Evolutionary conservation across 2,888 invertebrate species (phyloP).

Genomic region (Lutraria lutraria): DNA sequence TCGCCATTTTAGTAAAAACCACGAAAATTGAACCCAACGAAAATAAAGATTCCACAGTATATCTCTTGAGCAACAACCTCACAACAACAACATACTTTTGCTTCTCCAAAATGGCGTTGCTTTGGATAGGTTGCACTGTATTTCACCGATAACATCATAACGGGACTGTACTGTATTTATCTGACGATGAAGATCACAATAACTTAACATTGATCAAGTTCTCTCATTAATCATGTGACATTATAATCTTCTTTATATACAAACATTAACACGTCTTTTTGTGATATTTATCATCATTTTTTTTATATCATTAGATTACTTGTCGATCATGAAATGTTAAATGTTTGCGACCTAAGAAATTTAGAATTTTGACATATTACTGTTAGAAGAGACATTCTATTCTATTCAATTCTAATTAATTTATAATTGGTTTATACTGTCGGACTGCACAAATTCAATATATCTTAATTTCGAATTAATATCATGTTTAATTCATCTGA

Average conservation of each 20-base stretch:
- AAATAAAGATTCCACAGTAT: too few relatives aligned
- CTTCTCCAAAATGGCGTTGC: too few relatives aligned
- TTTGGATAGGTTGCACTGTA: too few relatives aligned
- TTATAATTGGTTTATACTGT: neutral
- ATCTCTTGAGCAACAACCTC: too few relatives aligned
- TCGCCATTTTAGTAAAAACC: too few relatives aligned
- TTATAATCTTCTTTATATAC: neutral
- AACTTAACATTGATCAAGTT: neutral
- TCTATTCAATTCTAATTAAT: too few relatives aligned
- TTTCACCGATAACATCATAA: too few relatives aligned
- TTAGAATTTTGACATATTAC: neutral
- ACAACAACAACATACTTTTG: too few relatives aligned
- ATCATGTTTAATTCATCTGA: neutral
- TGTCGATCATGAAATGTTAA: neutral
- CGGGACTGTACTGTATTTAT: too few relatives aligned
- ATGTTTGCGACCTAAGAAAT: constrained; percentile 1
- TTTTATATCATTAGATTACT: neutral
- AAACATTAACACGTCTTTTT: neutral
- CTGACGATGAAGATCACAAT: too few relatives aligned
- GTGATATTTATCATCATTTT: neutral
- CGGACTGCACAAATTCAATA: neutral
- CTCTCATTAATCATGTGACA: neutral
- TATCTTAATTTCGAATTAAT: neutral
- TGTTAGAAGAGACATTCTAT: too few relatives aligned
- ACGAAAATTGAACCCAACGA: too few relatives aligned